Percentiles rank a stretch among this genome's conserved stretches.
Evolutionary conservation across 2,113 vertebrate species (phyloP).

Genomic region (Cepphus grylle): DNA sequence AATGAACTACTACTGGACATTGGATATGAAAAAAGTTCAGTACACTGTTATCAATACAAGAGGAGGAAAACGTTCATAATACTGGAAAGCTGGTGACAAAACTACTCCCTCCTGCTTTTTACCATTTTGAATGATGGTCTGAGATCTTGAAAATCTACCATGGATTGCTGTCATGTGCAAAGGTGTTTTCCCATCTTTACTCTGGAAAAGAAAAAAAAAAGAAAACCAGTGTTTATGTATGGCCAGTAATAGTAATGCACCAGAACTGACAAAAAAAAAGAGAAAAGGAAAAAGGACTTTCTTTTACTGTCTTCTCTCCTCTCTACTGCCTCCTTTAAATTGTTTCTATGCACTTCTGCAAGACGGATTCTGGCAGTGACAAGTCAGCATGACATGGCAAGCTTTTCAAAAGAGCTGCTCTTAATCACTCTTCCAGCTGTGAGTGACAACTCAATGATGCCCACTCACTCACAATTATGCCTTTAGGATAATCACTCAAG

Average conservation of each 20-base stretch:
- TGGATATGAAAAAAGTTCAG: neutral
- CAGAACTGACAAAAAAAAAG: neutral
- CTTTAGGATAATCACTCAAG: neutral
- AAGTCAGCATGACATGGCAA: neutral
- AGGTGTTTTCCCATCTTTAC: slow-evolving; percentile 98
- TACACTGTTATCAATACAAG: neutral
- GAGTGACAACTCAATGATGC: neutral
- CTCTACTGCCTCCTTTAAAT: neutral
- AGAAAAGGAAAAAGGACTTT: neutral
- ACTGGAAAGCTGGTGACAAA: neutral
- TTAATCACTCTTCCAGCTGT: neutral
- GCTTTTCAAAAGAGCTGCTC: neutral
- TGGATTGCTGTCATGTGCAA: slow-evolving; percentile 98
- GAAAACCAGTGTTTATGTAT: neutral
- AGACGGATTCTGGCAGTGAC: neutral
- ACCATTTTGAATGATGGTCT: slow-evolving; percentile 98
- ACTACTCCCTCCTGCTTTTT: slow-evolving; percentile 44
- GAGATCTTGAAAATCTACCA: slow-evolving; percentile 96
- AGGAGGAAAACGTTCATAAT: neutral
- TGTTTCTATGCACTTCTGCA: neutral
- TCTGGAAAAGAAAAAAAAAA: slow-evolving; percentile 74
- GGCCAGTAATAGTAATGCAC: neutral
- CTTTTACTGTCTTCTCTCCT: neutral
- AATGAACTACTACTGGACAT: neutral
- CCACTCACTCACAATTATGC: neutral